These are phyloP conservation scores for Camponotus vicinus DNA, from an alignment of 1,140 invertebrate species.

Conservation along the genomic window DNA sequence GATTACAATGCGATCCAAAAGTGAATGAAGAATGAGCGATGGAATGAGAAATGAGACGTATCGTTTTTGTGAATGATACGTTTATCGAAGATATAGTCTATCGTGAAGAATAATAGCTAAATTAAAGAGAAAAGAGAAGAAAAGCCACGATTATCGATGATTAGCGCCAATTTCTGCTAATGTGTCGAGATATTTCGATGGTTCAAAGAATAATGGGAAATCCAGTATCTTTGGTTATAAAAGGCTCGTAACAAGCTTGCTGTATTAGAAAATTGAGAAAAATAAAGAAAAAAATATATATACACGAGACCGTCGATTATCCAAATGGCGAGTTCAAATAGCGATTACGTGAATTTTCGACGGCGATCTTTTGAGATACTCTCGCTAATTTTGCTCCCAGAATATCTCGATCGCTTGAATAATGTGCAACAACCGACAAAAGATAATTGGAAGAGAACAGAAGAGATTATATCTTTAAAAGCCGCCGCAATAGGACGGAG, in stretches of 20 bases:
- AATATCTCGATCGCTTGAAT: conserved; percentile 10
- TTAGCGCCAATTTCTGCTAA: background rate
- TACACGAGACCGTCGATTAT: background rate
- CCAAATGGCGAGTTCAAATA: background rate
- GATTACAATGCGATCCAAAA: background rate
- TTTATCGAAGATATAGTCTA: background rate
- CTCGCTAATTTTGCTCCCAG: background rate
- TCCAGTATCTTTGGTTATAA: background rate
- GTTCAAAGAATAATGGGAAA: background rate
- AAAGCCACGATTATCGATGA: background rate
- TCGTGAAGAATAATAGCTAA: background rate
- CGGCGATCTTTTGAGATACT: background rate
- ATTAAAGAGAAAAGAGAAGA: background rate
- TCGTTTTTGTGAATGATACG: background rate
- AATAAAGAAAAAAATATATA: background rate
- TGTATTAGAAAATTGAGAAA: conserved; percentile 22
- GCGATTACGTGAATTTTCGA: background rate
- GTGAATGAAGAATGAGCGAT: conserved; percentile 1
- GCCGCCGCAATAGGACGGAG: conserved; percentile 25
- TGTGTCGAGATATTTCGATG: conserved; percentile 1
- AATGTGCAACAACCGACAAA: background rate
- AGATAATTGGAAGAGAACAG: conserved; percentile 2
- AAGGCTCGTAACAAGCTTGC: background rate
- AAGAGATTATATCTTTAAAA: conserved; percentile 27
- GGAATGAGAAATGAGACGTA: conserved; percentile 15